Evolutionary conservation across 2,113 vertebrate genomes (phyloP), one percentile per base, ranked within the genome.

Genomic region (Alectura lathami): DNA sequence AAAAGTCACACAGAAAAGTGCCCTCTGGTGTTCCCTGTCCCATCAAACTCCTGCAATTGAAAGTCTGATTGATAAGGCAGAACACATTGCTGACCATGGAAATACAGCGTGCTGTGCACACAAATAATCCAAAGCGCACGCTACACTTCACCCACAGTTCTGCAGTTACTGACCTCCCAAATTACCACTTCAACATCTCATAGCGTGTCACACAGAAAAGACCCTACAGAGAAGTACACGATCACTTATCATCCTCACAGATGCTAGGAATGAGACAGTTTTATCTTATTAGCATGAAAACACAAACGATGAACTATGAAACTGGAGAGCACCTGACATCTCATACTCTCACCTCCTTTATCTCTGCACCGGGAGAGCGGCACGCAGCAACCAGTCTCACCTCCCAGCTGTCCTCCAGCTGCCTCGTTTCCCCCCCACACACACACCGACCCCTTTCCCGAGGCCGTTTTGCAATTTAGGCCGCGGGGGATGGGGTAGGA

Each of bases 151-250:
- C n/a, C n/a, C 27, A 1, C 54, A 17, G 34, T 47, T 17, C 17
- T 0, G 2, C 24, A 17, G 47, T 11, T 22, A 26, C 34, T 20
- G 18, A 79, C 57, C 53, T 23, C 29, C 17, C n/a, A 26, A 42
- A 50, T 4, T 1, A n/a, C 27, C 3, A 13, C 13, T 7, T 5
- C 13, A 14, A 62, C 23, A 26, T 40, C 79, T 48, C 9, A 12
- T 9, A 17, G 18, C 40, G 48, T 32, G 38, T 53, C 56, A 3
- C 0, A 22, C 68, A 64, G 62, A 77, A n/a, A n/a, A n/a, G 3
- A 6, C 11, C 4, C 6, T 2, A 22, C 17, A 14, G 5, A 12
- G 29, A 38, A 13, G 3, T 17, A 13, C 6, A 29, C 0, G 6
- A 42, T 3, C 34, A 23, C 42, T 86, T 42, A 21, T 6, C 6